Evolutionary conservation across 2,113 vertebrate species (phyloP), one percentile per base, ranked within the genome.

Genomic region (Orthonyx spaldingii): DNA sequence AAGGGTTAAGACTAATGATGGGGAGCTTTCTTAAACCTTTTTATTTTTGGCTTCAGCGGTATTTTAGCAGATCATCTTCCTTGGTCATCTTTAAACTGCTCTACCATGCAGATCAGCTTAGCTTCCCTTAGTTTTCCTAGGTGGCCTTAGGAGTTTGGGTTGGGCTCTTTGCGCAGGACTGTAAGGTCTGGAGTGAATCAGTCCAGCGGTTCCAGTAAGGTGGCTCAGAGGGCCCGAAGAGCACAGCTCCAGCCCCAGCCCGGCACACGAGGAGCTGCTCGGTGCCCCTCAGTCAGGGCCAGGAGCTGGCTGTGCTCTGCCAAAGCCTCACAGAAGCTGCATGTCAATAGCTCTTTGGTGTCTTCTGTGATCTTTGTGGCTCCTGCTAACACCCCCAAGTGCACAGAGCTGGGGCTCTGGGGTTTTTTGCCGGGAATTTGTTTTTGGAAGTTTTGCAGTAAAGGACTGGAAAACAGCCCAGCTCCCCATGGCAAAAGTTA

Each of bases 311-410:
- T 47, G 3, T 19, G 32, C 72, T 84, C 63, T 32, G 59, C 78
- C 74, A 93, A 65, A 90, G 75, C 61, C 46, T 71, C 95, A 77
- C 88, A 96, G 95, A 96, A 97, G 94, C 91, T 96, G 93, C 89
- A 0, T 89, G 47, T 56, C 89, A 84, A 68, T 32, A 96, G 93
- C 93, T 97, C 96, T 97, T 96, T 97, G 96, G 96, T 95, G 95
- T 94, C 90, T 94, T 80, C 95, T 92, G 85, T 79, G 87, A 81
- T 37, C 82, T 81, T 66, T 89, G 78, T 33, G 88, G 75, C 88
- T 95, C 88, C 90, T 81, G 92, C 88, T 56, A 59, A 41, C 85
- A 90, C 46, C 82, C 78, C 47, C 63, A 80, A 5, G 61, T 22
- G 72, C 84, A 49, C 76, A 55, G 85, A 89, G 82, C 84, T 84